Evolutionary conservation across 2,113 vertebrate species (phyloP).

Genomic region (Canis aureus): DNA sequence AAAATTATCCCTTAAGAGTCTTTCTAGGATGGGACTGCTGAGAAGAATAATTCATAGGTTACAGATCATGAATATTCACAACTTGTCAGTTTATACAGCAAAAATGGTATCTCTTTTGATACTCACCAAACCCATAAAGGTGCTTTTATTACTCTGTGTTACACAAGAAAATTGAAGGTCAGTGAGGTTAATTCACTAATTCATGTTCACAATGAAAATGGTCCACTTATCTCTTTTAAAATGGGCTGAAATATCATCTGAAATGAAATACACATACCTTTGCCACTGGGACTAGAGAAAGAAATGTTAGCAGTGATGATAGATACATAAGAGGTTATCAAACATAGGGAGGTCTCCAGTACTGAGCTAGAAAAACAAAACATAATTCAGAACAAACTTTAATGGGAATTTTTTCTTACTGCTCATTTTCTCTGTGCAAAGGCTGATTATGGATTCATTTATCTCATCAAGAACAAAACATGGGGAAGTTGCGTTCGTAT

Average conservation of each 20-base stretch:
- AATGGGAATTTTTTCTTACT: not conserved
- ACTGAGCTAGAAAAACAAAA: not conserved
- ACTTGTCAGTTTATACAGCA: not conserved
- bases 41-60: not conserved
- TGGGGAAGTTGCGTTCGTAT: not conserved
- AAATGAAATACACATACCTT: not conserved
- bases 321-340: not conserved
- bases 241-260: not conserved
- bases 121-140: not conserved
- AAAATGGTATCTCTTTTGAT: not conserved
- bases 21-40: not conserved
- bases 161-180: constrained; percentile 48
- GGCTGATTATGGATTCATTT: not conserved
- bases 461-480: constrained; percentile 39
- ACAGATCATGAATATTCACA: not conserved
- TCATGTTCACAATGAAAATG: constrained; percentile 7
- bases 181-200: constrained; percentile 27
- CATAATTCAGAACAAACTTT: constrained; percentile 30
- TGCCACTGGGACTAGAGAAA: not conserved
- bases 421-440: constrained; percentile 52
- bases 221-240: constrained; percentile 7
- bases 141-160: not conserved
- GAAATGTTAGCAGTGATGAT: not conserved
- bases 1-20: not conserved
- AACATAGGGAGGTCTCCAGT: not conserved